Evolutionary conservation across 2,797 vertebrate species (phyloP).

Genomic region (Oceanodroma leucorhoa): DNA sequence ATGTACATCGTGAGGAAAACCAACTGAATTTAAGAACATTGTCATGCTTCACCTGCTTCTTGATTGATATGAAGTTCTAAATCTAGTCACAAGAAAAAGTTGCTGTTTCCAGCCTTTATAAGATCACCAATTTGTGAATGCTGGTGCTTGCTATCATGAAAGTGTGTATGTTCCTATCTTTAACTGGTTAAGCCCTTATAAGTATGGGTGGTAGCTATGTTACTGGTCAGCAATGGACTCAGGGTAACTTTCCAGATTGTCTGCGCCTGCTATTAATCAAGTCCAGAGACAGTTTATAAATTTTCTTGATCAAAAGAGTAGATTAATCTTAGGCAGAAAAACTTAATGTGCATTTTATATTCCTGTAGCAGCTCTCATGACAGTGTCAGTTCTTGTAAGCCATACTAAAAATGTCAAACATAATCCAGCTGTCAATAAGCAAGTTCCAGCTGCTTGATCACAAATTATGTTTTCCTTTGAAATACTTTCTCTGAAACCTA

Average conservation of each 20-base stretch:
- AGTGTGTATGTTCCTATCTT: background rate
- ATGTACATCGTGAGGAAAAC: background rate
- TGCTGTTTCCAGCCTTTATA: background rate
- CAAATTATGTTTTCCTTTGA: constrained; percentile 11
- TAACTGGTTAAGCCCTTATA: background rate
- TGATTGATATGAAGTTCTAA: background rate
- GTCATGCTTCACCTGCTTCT: background rate
- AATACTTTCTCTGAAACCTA: background rate
- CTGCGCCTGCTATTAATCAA: background rate
- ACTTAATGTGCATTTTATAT: background rate
- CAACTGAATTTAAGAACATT: background rate
- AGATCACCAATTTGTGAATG: background rate
- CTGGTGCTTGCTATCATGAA: background rate
- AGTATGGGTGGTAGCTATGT: background rate
- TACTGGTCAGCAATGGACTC: background rate
- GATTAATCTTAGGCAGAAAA: background rate
- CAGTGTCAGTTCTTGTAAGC: background rate
- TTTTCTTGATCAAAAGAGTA: background rate
- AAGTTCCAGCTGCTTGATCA: constrained; percentile 27
- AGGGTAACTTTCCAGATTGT: background rate
- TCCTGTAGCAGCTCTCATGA: background rate
- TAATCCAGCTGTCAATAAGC: constrained; percentile 13
- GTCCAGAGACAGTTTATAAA: background rate
- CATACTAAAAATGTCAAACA: background rate
- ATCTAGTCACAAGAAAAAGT: background rate